These are phyloP conservation scores for Zygothrica quintamaculata DNA, from an alignment of 2,888 invertebrate genomes.

Conservation along the genomic window DNA sequence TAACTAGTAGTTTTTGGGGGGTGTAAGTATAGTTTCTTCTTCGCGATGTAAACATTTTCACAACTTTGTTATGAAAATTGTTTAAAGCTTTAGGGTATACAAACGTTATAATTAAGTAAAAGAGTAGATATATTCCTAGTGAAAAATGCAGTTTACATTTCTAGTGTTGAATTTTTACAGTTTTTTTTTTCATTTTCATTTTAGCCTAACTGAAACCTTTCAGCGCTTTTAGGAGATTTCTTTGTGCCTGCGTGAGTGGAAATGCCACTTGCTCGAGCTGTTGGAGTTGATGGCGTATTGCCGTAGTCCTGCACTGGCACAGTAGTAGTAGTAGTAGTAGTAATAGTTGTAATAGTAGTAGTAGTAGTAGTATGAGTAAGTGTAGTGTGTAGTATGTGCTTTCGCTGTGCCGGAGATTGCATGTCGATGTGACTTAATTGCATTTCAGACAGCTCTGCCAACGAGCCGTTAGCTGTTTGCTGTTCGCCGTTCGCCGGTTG, in stretches of 20 bases:
- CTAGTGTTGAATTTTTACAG: too few species aligned
- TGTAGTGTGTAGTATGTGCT: constrained; percentile 32
- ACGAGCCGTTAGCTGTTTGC: constrained; percentile 57
- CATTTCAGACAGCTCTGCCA: constrained; percentile 77
- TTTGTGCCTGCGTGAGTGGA: constrained; percentile 18
- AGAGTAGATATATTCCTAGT: neutral
- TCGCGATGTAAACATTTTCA: too few species aligned
- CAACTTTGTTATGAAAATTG: too few species aligned
- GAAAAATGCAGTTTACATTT: neutral
- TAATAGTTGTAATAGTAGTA: neutral
- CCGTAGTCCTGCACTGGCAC: too few species aligned
- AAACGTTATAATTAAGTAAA: neutral
- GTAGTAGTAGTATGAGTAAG: constrained; percentile 25
- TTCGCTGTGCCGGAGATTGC: constrained; percentile 70
- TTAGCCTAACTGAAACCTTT: constrained; percentile 55
- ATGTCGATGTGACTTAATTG: constrained; percentile 78
- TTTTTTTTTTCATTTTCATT: neutral
- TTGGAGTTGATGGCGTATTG: constrained; percentile 3
- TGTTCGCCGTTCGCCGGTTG: constrained; percentile 9
- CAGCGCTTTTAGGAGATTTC: constrained; percentile 56
- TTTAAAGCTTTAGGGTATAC: too few species aligned
- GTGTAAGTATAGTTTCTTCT: too few species aligned
- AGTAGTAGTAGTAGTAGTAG: constrained; percentile 1
- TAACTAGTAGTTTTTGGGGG: too few species aligned
- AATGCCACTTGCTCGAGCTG: constrained; percentile 31